These are phyloP conservation scores for Notothenia coriiceps DNA, from an alignment of 2,113 vertebrate species.

Conservation along the genomic window DNA sequence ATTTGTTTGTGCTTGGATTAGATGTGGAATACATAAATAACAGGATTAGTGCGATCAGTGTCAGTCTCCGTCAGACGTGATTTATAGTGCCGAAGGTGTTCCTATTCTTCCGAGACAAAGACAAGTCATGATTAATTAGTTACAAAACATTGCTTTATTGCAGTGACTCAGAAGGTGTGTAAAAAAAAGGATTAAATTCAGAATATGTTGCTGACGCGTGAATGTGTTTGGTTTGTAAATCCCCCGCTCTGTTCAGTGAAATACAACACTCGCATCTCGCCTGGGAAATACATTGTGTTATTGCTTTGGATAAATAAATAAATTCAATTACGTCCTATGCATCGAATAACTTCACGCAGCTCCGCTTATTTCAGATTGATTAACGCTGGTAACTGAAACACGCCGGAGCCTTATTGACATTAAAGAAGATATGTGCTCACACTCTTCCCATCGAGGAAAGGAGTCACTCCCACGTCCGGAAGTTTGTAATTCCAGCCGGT, in stretches of 20 bases:
- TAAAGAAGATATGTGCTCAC: slow-evolving; percentile 55
- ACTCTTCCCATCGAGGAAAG: slow-evolving; percentile 38
- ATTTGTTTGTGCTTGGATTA: slow-evolving; percentile 38
- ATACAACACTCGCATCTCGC: slow-evolving; percentile 49
- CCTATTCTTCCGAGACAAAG: slow-evolving; percentile 62
- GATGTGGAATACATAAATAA: slow-evolving; percentile 52
- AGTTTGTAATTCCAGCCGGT: slow-evolving; percentile 73
- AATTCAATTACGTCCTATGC: slow-evolving; percentile 71
- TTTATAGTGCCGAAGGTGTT: slow-evolving; percentile 60
- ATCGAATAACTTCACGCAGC: slow-evolving; percentile 43
- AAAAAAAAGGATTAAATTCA: slow-evolving; percentile 40
- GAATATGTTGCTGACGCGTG: slow-evolving; percentile 32
- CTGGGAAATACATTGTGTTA: slow-evolving; percentile 72
- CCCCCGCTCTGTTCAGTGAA: slow-evolving; percentile 46
- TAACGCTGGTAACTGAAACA: slow-evolving; percentile 58
- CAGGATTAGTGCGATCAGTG: slow-evolving; percentile 68
- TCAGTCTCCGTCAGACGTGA: slow-evolving; percentile 58
- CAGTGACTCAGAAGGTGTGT: slow-evolving; percentile 23
- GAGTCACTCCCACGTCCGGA: slow-evolving; percentile 49
- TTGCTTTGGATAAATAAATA: slow-evolving; percentile 74
- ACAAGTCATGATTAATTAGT: slow-evolving; percentile 72
- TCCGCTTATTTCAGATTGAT: slow-evolving; percentile 59
- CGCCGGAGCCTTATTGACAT: slow-evolving; percentile 61
- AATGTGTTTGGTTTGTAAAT: slow-evolving; percentile 48
- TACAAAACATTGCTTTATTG: slow-evolving; percentile 51